Evolutionary conservation across 2,888 invertebrate species (phyloP).

Genomic region (Apotomis turbidana): DNA sequence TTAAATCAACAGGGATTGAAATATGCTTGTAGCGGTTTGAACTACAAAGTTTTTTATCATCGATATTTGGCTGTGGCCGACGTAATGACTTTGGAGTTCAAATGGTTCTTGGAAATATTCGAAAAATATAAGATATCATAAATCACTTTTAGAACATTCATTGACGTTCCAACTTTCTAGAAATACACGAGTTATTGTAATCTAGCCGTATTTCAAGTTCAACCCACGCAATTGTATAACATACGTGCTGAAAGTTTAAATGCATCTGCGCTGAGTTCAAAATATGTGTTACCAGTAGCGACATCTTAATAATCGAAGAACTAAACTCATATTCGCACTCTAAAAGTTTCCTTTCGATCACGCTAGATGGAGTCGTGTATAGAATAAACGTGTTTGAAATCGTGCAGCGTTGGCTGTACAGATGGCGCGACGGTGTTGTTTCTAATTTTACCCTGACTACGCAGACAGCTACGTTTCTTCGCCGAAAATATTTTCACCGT

Average conservation of each 20-base stretch:
- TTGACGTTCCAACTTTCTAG: neutral
- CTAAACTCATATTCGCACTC: neutral
- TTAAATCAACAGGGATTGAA: too few relatives aligned
- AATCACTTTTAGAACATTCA: neutral
- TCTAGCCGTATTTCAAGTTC: slow-evolving; percentile 8
- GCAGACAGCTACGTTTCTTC: neutral
- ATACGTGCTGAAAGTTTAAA: slow-evolving; percentile 12
- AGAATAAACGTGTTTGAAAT: neutral
- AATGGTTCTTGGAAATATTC: too few relatives aligned
- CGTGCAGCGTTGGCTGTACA: neutral
- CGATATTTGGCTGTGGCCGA: too few relatives aligned
- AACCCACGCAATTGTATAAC: slow-evolving; percentile 6
- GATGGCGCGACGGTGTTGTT: slow-evolving; percentile 13
- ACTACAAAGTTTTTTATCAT: too few relatives aligned
- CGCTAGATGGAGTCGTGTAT: slow-evolving; percentile 13
- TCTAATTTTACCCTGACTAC: slow-evolving; percentile 22
- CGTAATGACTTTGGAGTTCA: too few relatives aligned
- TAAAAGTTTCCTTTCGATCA: neutral
- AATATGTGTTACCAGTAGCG: neutral
- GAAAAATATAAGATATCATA: neutral
- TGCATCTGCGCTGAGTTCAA: neutral
- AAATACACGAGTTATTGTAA: slow-evolving; percentile 2
- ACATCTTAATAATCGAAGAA: slow-evolving; percentile 8
- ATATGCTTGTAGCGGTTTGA: too few relatives aligned
- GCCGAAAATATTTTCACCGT: neutral